Conservation (phyloP, 2,888 invertebrate species). For the Chrysodeixis includens region DNA sequence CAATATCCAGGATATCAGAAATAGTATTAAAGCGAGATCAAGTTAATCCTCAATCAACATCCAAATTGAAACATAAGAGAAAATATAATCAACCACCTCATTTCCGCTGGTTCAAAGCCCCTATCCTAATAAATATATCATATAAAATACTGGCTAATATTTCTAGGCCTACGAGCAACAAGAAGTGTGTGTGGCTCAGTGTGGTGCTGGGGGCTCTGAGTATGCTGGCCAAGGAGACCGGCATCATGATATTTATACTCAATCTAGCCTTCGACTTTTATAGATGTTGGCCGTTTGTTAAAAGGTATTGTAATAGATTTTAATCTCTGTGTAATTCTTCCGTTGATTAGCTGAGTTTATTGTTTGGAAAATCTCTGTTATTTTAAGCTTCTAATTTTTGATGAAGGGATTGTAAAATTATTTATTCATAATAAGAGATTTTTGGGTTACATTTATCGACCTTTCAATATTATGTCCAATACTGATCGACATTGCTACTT, state of each 20-base stretch:
- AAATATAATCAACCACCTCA: conserved; percentile 46
- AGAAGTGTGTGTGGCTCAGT: conserved; percentile 91
- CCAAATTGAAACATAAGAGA: conserved; percentile 36
- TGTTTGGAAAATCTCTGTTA: conserved; percentile 25
- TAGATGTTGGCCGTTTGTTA: conserved; percentile 92
- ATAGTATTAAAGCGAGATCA: conserved; percentile 20
- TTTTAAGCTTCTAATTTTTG: neutral
- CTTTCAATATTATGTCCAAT: no score
- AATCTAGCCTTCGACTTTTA: conserved; percentile 95
- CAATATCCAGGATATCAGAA: conserved; percentile 3
- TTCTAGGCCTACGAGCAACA: conserved; percentile 81
- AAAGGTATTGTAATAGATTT: conserved; percentile 85
- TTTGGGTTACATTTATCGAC: neutral
- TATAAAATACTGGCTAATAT: conserved; percentile 47
- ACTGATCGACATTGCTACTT: no score
- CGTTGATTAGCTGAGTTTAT: conserved; percentile 33
- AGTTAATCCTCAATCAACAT: conserved; percentile 35
- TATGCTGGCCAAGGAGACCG: conserved; percentile 96
- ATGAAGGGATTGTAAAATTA: neutral
- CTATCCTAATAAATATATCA: conserved; percentile 48
- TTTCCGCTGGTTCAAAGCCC: conserved; percentile 42
- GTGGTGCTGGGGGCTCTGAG: conserved; percentile 92
- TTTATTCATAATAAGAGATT: neutral
- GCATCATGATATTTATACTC: conserved; percentile 93
- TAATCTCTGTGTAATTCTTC: conserved; percentile 57